These are phyloP conservation scores for Callaeas wilsoni DNA, from an alignment of 2,113 vertebrate species.

Conservation along the genomic window DNA sequence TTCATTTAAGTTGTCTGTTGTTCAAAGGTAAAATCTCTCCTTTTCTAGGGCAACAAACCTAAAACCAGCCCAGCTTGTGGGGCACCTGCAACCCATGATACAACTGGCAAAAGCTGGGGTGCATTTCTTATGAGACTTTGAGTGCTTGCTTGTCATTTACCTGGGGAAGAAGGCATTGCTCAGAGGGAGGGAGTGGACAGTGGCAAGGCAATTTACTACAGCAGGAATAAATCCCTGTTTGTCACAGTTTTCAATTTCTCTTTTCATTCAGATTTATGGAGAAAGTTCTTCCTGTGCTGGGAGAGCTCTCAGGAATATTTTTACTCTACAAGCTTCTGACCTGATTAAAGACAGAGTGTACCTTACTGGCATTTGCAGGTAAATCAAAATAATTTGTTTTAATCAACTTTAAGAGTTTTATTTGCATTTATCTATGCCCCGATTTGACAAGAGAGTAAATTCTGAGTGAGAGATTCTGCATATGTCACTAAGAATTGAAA, in stretches of 20 bases:
- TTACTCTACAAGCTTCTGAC: slow-evolving; percentile 89
- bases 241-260: slow-evolving; percentile 29
- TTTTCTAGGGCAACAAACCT: background rate
- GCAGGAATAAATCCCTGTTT: background rate
- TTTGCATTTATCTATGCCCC: background rate
- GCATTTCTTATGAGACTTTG: background rate
- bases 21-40: background rate
- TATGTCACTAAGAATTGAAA: background rate
- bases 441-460: background rate
- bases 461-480: background rate
- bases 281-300: slow-evolving; percentile 93
- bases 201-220: background rate
- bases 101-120: background rate
- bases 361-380: slow-evolving; percentile 88
- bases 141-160: background rate
- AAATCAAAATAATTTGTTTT: background rate
- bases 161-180: background rate
- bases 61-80: background rate
- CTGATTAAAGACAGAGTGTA: slow-evolving; percentile 95
- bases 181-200: background rate
- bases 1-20: background rate
- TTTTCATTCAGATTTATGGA: slow-evolving; percentile 84
- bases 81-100: background rate
- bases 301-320: slow-evolving; percentile 88
- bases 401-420: background rate